phyloP scores from a whole-genome alignment of 2,797 vertebrate genomes.

The Myripristis jacobus region DNA sequence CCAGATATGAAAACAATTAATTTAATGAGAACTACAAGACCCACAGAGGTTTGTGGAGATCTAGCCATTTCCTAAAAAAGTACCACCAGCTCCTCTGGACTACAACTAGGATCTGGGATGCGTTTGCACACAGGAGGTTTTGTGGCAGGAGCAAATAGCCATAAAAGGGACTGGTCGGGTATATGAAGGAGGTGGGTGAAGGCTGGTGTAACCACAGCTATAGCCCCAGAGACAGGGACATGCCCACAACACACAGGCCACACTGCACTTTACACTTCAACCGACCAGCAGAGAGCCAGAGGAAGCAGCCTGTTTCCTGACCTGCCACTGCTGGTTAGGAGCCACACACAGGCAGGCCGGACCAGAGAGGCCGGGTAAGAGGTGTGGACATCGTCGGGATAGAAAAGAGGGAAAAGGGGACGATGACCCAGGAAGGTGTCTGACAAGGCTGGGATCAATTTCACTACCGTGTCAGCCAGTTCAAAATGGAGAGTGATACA shows the following conservation, averaged over 20 bases:
- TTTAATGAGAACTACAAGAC: constrained; percentile 73
- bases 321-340: constrained; percentile 61
- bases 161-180: constrained; percentile 53
- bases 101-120: constrained; percentile 62
- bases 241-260: constrained; percentile 70
- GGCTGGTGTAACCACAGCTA: constrained; percentile 66
- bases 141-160: constrained; percentile 56
- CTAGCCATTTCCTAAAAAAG: constrained; percentile 55
- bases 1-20: constrained; percentile 77
- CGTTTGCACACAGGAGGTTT: constrained; percentile 67
- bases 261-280: constrained; percentile 71
- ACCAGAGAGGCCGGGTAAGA: constrained; percentile 7
- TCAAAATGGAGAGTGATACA: constrained; percentile 23
- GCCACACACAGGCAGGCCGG: constrained; percentile 43
- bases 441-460: constrained; percentile 3
- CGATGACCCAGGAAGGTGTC: constrained; percentile 23
- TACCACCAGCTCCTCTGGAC: constrained; percentile 45
- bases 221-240: constrained; percentile 64
- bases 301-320: constrained; percentile 66
- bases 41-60: constrained; percentile 57
- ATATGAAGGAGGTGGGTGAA: constrained; percentile 58
- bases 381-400: constrained; percentile 36
- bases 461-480: constrained; percentile 16
- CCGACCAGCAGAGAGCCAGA: constrained; percentile 56
- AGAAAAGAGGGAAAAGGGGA: constrained; percentile 20